These are phyloP conservation scores for Microcebus jonahi DNA, from an alignment of 2,113 vertebrate species.

Conservation along the genomic window DNA sequence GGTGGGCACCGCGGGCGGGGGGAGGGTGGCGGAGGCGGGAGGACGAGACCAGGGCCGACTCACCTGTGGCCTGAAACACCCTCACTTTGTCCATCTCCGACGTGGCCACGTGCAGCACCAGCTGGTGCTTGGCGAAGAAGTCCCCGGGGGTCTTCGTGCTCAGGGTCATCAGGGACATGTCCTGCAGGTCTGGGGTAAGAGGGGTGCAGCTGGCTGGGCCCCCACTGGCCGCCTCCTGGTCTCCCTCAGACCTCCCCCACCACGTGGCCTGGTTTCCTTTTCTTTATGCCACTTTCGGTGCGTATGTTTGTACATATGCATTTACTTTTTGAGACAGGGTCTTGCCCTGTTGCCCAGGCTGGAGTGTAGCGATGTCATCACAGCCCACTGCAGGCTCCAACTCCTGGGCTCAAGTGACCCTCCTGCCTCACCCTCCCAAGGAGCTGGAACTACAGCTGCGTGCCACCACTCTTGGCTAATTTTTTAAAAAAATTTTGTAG, in stretches of 20 bases:
- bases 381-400: too few relatives aligned
- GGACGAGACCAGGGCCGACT: conserved; percentile 30
- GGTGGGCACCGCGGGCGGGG: not conserved
- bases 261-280: accelerated
- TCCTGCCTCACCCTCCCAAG: too few relatives aligned
- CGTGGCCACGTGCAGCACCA: conserved; percentile 90
- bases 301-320: not conserved
- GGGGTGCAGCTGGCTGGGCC: accelerated
- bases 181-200: conserved; percentile 87
- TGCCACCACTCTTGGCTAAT: too few relatives aligned
- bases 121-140: conserved; percentile 87
- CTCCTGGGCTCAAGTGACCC: too few relatives aligned
- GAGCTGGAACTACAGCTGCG: too few relatives aligned
- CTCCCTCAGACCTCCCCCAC: not conserved
- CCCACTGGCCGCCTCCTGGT: too few relatives aligned
- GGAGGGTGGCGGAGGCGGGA: not conserved
- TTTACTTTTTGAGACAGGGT: too few relatives aligned
- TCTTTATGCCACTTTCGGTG: not conserved
- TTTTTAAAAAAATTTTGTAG: too few relatives aligned
- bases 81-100: conserved; percentile 86
- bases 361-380: too few relatives aligned
- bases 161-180: conserved; percentile 94
- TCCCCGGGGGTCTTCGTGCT: conserved; percentile 86
- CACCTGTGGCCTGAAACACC: conserved; percentile 86
- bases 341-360: too few relatives aligned